A percentile compares a stretch with the other conserved stretches of the same genome.
Conservation (phyloP, 2,113 vertebrate genomes). For the Gymnocephalus cernua region DNA sequence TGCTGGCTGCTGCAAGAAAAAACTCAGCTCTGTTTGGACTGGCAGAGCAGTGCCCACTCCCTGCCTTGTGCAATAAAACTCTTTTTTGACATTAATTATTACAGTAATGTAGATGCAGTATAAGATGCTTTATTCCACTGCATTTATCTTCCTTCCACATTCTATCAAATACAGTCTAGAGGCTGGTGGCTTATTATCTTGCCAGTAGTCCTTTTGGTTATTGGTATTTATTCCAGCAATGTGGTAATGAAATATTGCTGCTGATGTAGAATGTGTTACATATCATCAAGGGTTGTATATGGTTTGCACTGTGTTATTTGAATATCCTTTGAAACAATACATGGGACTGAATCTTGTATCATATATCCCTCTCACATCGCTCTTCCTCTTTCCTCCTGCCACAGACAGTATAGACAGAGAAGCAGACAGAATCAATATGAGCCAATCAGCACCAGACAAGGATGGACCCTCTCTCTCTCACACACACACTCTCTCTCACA, state of each 20-base stretch:
- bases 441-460: conserved; percentile 41
- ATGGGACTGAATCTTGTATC: conserved; percentile 2
- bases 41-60: conserved; percentile 10
- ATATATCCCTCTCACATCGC: conserved; percentile 29
- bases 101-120: neutral
- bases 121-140: neutral
- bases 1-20: conserved; percentile 7
- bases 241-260: neutral
- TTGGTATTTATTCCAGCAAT: neutral
- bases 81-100: neutral
- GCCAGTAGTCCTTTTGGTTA: neutral
- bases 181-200: neutral
- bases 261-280: neutral
- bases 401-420: conserved; percentile 37
- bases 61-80: conserved; percentile 28
- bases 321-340: neutral
- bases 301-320: neutral
- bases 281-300: neutral
- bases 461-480: conserved; percentile 39
- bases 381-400: neutral
- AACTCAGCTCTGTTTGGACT: conserved; percentile 29
- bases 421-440: conserved; percentile 61
- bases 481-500: no score
- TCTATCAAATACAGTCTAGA: neutral
- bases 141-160: neutral